Evolutionary conservation across 2,888 invertebrate species (phyloP).

Genomic region (Ophraella communa): DNA sequence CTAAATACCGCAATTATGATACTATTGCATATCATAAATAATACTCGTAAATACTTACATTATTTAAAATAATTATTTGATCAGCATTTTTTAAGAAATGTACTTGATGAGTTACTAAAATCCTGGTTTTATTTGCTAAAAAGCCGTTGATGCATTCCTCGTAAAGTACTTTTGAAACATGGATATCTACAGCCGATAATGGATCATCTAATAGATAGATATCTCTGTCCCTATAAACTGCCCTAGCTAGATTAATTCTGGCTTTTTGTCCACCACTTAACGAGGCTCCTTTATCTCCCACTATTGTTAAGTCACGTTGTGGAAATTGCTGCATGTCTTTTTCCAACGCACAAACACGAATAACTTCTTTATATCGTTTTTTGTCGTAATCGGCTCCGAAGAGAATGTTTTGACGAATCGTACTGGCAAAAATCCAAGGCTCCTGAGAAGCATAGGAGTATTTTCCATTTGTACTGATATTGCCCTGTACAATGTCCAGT

Average conservation of each 20-base stretch:
- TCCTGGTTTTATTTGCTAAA: conserved; percentile 71
- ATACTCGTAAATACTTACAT: too few relatives aligned
- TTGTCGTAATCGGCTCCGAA: conserved; percentile 74
- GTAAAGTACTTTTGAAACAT: conserved; percentile 79
- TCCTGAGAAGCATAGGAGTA: conserved; percentile 84
- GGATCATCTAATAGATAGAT: conserved; percentile 86
- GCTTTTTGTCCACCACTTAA: conserved; percentile 87
- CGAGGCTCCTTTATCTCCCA: conserved; percentile 79
- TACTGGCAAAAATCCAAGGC: conserved; percentile 81
- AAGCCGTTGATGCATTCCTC: conserved; percentile 76
- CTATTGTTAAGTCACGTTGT: conserved; percentile 75
- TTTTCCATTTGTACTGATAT: conserved; percentile 67
- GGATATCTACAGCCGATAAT: conserved; percentile 81
- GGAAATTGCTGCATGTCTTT: conserved; percentile 76
- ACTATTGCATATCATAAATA: too few relatives aligned
- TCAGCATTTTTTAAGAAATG: conserved; percentile 76
- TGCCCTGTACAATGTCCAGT: conserved; percentile 66
- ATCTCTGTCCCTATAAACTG: conserved; percentile 74
- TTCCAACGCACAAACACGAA: conserved; percentile 71
- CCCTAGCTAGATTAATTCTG: conserved; percentile 72
- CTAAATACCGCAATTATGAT: too few relatives aligned
- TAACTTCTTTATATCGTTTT: conserved; percentile 65
- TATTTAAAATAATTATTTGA: conserved; percentile 68
- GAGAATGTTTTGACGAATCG: conserved; percentile 82
- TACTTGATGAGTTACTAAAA: conserved; percentile 86